Evolutionary conservation across 2,113 vertebrate genomes (phyloP).

Genomic region (Tylochromis polylepis): DNA sequence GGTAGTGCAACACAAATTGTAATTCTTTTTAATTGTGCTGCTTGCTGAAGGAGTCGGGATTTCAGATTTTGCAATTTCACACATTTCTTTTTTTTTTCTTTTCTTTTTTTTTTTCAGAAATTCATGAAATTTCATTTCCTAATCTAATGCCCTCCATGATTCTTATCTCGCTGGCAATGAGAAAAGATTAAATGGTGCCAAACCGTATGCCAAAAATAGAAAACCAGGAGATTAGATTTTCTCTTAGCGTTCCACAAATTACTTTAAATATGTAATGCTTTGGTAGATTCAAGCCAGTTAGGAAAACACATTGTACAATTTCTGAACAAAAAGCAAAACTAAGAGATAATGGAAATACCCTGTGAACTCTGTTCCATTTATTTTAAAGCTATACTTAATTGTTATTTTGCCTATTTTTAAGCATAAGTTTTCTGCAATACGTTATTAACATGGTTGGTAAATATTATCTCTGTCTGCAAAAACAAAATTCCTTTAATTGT

Average conservation of each 20-base stretch:
- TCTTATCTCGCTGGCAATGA: not conserved
- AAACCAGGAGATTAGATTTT: not conserved
- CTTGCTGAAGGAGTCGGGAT: not conserved
- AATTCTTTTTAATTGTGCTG: too few relatives aligned
- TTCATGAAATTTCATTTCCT: conserved; percentile 4
- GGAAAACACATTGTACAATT: not conserved
- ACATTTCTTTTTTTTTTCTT: too few relatives aligned
- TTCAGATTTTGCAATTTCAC: conserved; percentile 10
- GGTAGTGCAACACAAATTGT: not conserved
- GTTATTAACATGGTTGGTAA: too few relatives aligned
- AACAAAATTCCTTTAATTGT: not conserved
- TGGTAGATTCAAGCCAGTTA: not conserved
- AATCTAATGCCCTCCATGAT: not conserved
- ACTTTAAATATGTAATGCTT: not conserved
- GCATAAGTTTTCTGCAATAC: not conserved
- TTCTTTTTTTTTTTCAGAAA: too few relatives aligned
- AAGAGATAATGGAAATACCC: not conserved
- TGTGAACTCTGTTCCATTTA: not conserved
- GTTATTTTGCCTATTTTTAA: not conserved
- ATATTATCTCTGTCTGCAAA: too few relatives aligned
- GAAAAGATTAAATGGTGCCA: not conserved
- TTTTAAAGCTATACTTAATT: not conserved
- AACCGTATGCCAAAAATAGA: not conserved
- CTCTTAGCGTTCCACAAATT: not conserved
- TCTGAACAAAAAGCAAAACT: not conserved